Evolutionary conservation across 1,140 invertebrate genomes (phyloP), one percentile per base, ranked within the genome.

Genomic region (Hyles vespertilio): DNA sequence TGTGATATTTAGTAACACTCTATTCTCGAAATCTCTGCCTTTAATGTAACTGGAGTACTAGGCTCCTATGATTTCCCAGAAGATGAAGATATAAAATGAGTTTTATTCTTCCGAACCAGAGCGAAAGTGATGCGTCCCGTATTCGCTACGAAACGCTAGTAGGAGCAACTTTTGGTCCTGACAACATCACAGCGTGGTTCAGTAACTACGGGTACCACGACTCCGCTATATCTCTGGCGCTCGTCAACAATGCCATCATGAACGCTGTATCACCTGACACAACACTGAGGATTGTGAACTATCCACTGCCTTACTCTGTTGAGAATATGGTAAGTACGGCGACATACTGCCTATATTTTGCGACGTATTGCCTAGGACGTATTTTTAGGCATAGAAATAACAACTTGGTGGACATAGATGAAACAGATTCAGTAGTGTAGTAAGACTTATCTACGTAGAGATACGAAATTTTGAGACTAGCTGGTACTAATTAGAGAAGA

Each of bases 201-300:
- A 93, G 93, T 54, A 93, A 93, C 70, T 91, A 92, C 59, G 91
- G 94, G 0, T 93, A 92, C 74, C 95, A 96, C 76, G 91, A 93
- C 43, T 90, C 93, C 4, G 92, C 93, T 0, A 89, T 94, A 5
- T 89, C 93, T 0, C 80, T 95, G 22, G 91, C 92, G 56, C 74
- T 92, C 48, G 84, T 93, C 3, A 90, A 93, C 58, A 93, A 93
- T 72, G 91, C 93, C 1, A 80, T 95, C 43, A 77, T 94, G 5
- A 67, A 85, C 47, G 84, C 83, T 40, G 51, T 74, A 9, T 58
- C 71, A 0, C 83, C 86, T 8, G 70, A 74, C 9, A 79, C 81
- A 58, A 68, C 79, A 1, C 92, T 97, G 47, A 81, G 78, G 6
- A 54, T 89, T 3, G 52, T 82, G 54, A 89, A 89, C 59, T 69